Percentiles rank a stretch among this genome's conserved stretches.
Conservation (phyloP, 2,888 invertebrate genomes). For the Hylaea fasciaria region DNA sequence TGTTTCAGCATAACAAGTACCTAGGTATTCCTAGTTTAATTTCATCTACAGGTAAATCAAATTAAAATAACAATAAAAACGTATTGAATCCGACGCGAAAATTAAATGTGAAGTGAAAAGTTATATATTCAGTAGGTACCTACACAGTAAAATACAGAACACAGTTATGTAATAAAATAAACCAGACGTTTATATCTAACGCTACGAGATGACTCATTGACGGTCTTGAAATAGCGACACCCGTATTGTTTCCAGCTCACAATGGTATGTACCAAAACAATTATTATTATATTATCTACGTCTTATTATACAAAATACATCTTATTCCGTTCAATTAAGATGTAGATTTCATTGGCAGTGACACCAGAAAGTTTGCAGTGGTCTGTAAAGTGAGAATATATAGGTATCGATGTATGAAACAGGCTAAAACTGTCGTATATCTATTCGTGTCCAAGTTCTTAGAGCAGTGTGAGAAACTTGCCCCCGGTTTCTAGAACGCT, state of each 20-base stretch:
- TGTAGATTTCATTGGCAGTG: conserved; percentile 6
- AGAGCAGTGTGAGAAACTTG: too few relatives aligned
- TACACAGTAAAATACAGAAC: neutral
- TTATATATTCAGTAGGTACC: too few relatives aligned
- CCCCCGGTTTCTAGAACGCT: too few relatives aligned
- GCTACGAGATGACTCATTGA: conserved; percentile 60
- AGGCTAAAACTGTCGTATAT: too few relatives aligned
- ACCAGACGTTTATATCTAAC: conserved; percentile 44
- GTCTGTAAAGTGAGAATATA: conserved; percentile 8
- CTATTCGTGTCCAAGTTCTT: neutral
- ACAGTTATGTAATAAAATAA: conserved; percentile 29
- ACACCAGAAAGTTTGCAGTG: conserved; percentile 17
- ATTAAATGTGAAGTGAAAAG: too few relatives aligned
- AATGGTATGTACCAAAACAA: conserved; percentile 43
- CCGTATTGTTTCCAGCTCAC: conserved; percentile 55
- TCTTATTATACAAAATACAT: conserved; percentile 11
- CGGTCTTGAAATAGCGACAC: conserved; percentile 58
- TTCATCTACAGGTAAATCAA: too few relatives aligned
- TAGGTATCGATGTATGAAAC: conserved; percentile 21
- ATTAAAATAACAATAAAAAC: too few relatives aligned
- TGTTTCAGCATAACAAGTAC: too few relatives aligned
- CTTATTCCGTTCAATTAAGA: neutral
- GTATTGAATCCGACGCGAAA: too few relatives aligned
- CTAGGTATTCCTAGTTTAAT: too few relatives aligned
- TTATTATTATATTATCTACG: conserved; percentile 17